Conservation (phyloP, 1,140 invertebrate genomes). For the Campodea augens region DNA sequence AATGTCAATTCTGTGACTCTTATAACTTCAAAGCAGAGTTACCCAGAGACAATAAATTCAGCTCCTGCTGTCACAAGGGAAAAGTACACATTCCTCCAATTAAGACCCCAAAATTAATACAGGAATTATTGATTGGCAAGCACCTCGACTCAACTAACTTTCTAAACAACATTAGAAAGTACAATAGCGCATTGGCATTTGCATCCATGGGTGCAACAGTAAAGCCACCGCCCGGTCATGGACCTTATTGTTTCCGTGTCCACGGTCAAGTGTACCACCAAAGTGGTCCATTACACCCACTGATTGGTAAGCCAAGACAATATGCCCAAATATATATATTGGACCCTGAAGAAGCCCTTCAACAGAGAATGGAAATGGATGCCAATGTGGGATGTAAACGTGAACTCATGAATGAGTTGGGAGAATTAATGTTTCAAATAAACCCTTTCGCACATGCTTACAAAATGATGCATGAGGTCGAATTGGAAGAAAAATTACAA, state of each 20-base stretch:
- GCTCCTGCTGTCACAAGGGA: too few species aligned
- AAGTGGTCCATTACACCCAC: constrained; percentile 8
- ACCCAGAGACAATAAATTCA: too few species aligned
- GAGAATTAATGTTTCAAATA: too few species aligned
- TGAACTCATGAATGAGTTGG: too few species aligned
- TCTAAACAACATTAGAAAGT: constrained; percentile 16
- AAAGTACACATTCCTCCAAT: too few species aligned
- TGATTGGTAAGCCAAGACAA: constrained; percentile 6
- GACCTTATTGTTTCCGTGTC: constrained; percentile 17
- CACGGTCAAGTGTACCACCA: constrained; percentile 20
- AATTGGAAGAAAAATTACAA: constrained; percentile 9
- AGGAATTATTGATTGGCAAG: too few species aligned
- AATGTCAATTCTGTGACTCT: too few species aligned
- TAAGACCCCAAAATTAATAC: too few species aligned
- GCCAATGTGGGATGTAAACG: too few species aligned
- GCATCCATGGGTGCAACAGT: constrained; percentile 16
- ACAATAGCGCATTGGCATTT: constrained; percentile 17
- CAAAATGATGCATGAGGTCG: constrained; percentile 14
- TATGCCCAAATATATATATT: constrained; percentile 17
- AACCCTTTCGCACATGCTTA: constrained; percentile 12
- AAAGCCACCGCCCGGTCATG: constrained; percentile 1
- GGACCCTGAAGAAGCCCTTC: constrained; percentile 6
- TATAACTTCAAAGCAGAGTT: too few species aligned
- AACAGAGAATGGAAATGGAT: too few species aligned
- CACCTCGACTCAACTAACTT: constrained; percentile 13